phyloP scores from a whole-genome alignment of 2,888 invertebrate genomes.

The Papilio elwesi region DNA sequence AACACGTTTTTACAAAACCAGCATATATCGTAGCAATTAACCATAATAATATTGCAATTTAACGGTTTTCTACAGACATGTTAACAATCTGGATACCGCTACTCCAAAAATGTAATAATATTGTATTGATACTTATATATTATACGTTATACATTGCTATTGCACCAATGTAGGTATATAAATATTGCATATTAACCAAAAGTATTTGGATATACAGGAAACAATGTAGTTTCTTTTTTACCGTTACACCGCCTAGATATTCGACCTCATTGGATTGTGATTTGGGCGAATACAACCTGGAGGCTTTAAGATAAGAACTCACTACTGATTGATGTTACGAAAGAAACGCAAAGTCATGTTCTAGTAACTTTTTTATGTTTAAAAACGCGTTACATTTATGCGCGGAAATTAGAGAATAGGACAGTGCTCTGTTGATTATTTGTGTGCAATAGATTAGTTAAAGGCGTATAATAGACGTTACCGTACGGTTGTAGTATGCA shows the following conservation, averaged over 20 bases:
- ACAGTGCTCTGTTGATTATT: too few relatives aligned
- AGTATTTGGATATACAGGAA: not conserved
- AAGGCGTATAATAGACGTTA: too few relatives aligned
- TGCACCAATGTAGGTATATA: conserved; percentile 4
- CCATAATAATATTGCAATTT: not conserved
- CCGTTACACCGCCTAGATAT: conserved; percentile 11
- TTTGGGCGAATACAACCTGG: conserved; percentile 6
- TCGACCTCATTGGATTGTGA: conserved; percentile 5
- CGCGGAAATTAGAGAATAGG: too few relatives aligned
- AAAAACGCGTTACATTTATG: not conserved
- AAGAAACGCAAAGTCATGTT: conserved; percentile 2
- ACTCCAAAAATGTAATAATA: too few relatives aligned
- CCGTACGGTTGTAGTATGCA: too few relatives aligned
- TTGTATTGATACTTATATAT: too few relatives aligned
- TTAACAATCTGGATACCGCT: too few relatives aligned
- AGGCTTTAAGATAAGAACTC: not conserved
- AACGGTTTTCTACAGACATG: not conserved
- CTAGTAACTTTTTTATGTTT: not conserved
- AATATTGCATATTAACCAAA: not conserved
- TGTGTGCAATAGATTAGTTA: too few relatives aligned
- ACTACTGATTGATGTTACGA: too few relatives aligned
- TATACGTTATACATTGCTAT: not conserved
- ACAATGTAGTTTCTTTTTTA: conserved; percentile 7
- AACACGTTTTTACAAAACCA: conserved; percentile 15
- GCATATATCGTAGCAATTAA: not conserved